These are phyloP conservation scores for Artibeus lituratus DNA, from an alignment of 2,797 vertebrate species.

Conservation along the genomic window DNA sequence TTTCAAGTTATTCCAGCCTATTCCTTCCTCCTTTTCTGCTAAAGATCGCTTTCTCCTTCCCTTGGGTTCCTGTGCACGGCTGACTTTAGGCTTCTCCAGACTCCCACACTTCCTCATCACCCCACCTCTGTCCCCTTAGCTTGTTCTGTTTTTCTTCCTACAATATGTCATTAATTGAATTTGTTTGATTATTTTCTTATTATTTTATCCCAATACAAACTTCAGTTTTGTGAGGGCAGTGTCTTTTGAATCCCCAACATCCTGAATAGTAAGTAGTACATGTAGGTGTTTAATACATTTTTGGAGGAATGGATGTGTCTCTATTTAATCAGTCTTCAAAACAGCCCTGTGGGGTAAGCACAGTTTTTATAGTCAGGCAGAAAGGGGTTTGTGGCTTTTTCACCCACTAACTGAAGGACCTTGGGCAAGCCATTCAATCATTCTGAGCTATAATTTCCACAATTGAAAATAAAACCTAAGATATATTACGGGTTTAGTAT, in stretches of 20 bases:
- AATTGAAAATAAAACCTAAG: background rate
- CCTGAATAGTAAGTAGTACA: background rate
- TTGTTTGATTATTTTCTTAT: background rate
- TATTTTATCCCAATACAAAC: background rate
- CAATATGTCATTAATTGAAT: background rate
- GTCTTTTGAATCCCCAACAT: background rate
- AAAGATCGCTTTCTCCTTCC: background rate
- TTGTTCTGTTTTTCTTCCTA: background rate
- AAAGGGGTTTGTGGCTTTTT: background rate
- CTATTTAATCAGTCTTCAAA: background rate
- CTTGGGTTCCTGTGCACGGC: background rate
- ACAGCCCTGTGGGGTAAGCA: background rate
- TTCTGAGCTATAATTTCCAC: background rate
- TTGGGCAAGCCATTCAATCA: background rate
- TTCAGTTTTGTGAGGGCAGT: background rate
- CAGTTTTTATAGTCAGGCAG: background rate
- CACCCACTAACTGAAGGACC: background rate
- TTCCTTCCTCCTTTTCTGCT: background rate
- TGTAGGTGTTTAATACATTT: background rate
- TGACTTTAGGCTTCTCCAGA: background rate
- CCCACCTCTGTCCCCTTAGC: background rate
- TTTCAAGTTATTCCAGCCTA: background rate
- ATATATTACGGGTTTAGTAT: background rate
- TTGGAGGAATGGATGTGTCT: background rate
- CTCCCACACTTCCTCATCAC: no score